Percentiles rank a stretch among this genome's conserved stretches.
phyloP scores from a whole-genome alignment of 2,797 vertebrate genomes.

The Poecilia velifera region DNA sequence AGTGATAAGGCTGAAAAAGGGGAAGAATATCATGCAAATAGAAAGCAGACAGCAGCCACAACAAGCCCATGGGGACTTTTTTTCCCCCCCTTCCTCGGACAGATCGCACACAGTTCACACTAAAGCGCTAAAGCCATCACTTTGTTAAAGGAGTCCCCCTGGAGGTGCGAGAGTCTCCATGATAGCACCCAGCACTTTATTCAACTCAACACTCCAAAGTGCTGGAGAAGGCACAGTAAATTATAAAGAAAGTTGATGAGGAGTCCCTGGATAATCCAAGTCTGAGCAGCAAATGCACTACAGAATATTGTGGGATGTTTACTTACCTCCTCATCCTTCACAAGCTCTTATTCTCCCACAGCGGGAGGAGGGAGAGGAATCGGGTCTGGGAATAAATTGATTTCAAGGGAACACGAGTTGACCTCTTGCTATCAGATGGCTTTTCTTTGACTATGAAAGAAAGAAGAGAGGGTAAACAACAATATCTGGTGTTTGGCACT shows the following conservation, averaged over 20 bases:
- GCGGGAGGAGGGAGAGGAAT: conserved; percentile 43
- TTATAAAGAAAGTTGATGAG: conserved; percentile 67
- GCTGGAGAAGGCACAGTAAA: conserved; percentile 57
- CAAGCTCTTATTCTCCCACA: conserved; percentile 43
- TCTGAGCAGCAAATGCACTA: conserved; percentile 47
- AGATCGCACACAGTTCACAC: conserved; percentile 77
- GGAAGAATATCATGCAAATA: conserved; percentile 82
- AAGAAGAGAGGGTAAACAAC: conserved; percentile 67
- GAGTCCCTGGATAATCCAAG: conserved; percentile 61
- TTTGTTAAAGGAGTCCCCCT: conserved; percentile 72
- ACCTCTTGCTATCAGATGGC: conserved; percentile 65
- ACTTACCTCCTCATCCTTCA: conserved; percentile 37
- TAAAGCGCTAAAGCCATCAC: conserved; percentile 77
- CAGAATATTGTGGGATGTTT: conserved; percentile 46
- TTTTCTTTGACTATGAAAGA: conserved; percentile 60
- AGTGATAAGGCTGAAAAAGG: conserved; percentile 78
- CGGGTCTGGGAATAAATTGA: conserved; percentile 59
- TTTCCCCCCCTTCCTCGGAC: conserved; percentile 43
- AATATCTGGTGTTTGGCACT: conserved; percentile 70
- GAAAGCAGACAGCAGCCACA: conserved; percentile 81
- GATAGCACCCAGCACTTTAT: conserved; percentile 70
- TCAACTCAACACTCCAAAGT: conserved; percentile 63
- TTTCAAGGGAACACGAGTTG: conserved; percentile 66
- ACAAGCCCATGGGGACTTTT: conserved; percentile 79
- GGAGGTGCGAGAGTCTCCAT: conserved; percentile 65